Evolutionary conservation across 2,888 invertebrate genomes (phyloP).

Genomic region (Empis livida): DNA sequence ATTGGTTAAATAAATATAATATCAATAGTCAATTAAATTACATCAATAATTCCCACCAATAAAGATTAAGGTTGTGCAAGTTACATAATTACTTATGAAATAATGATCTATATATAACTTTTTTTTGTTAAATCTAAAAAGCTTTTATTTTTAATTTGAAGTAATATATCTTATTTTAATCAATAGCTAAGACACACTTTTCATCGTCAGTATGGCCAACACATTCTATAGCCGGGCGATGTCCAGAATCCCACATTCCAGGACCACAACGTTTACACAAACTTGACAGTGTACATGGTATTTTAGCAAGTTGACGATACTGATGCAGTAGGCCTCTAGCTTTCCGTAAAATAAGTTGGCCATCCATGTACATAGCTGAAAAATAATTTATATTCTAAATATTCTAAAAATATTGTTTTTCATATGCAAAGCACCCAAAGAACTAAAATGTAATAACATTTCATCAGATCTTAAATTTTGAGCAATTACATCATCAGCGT

Average conservation of each 20-base stretch:
- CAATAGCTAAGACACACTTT: constrained; percentile 37
- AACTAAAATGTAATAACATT: constrained; percentile 89
- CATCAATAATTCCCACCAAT: no score
- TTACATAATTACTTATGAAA: no score
- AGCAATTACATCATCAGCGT: constrained; percentile 84
- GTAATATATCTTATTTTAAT: constrained; percentile 18
- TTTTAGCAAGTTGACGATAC: constrained; percentile 71
- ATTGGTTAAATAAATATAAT: no score
- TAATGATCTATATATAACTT: no score
- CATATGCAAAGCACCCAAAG: constrained; percentile 51
- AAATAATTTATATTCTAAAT: not conserved
- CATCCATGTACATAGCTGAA: constrained; percentile 93
- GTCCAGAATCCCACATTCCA: constrained; percentile 90
- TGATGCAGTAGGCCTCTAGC: constrained; percentile 83
- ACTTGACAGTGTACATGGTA: constrained; percentile 81
- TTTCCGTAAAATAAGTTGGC: constrained; percentile 75
- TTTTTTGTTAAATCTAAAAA: no score
- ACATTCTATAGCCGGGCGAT: constrained; percentile 77
- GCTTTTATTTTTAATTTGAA: no score
- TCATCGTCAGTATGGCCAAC: constrained; percentile 52
- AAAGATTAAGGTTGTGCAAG: no score
- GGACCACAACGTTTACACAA: constrained; percentile 82
- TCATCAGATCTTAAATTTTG: constrained; percentile 88
- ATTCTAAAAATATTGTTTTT: not conserved
- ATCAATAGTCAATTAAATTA: no score